Percentiles rank a stretch among this genome's conserved stretches.
These are phyloP conservation scores for Proterorhinus semilunaris DNA, from an alignment of 2,113 vertebrate species.

Conservation along the genomic window DNA sequence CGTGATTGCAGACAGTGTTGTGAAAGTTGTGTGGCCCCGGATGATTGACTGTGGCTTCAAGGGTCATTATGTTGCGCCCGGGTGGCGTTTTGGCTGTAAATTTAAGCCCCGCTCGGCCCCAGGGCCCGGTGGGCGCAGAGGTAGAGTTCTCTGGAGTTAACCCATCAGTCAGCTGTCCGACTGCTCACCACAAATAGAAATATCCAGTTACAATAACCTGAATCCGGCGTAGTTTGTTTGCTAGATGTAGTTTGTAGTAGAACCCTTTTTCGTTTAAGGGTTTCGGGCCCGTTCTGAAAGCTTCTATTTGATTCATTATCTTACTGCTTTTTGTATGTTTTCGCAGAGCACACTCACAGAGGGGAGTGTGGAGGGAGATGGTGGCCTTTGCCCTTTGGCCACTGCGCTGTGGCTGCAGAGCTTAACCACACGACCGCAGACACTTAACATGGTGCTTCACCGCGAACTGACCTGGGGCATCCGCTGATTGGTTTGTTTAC, in stretches of 20 bases:
- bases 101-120: constrained; percentile 33
- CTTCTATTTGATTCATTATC: no score
- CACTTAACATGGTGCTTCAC: background rate
- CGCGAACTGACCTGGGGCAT: background rate
- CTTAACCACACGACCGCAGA: constrained; percentile 17
- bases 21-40: constrained; percentile 28
- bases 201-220: background rate
- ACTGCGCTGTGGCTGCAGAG: constrained; percentile 15
- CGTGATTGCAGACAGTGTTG: background rate
- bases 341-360: constrained; percentile 9
- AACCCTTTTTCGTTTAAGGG: no score
- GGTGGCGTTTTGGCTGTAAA: constrained; percentile 55
- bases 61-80: constrained; percentile 57
- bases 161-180: constrained; percentile 54
- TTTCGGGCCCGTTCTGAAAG: no score
- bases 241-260: no score
- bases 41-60: constrained; percentile 52
- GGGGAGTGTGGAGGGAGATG: background rate
- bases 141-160: constrained; percentile 26
- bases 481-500: constrained; percentile 7
- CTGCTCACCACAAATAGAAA: background rate
- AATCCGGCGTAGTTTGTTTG: no score
- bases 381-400: constrained; percentile 22
- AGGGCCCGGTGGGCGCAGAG: constrained; percentile 25
- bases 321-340: no score